Evolutionary conservation across 2,797 vertebrate species (phyloP).

Genomic region (Brachymystax lenok): DNA sequence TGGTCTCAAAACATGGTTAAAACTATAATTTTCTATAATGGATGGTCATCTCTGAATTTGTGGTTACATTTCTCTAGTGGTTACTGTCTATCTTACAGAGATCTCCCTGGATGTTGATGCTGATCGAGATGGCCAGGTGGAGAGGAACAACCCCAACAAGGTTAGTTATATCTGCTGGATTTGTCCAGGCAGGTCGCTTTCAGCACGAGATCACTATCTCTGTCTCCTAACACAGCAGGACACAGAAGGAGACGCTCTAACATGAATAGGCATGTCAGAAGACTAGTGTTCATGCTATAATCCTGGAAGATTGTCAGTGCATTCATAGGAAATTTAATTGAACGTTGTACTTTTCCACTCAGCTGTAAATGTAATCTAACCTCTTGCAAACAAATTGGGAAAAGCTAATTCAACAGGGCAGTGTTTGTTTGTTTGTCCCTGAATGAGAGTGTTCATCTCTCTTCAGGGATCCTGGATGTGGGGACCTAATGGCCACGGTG

Average conservation of each 20-base stretch:
- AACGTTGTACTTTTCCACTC: background rate
- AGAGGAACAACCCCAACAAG: conserved; percentile 90
- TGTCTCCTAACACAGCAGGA: too few species aligned
- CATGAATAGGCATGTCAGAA: background rate
- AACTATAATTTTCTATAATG: too few species aligned
- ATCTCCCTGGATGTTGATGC: conserved; percentile 93
- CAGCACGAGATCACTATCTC: background rate
- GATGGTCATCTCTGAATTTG: too few species aligned
- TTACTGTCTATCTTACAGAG: conserved; percentile 68
- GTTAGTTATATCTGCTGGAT: conserved; percentile 66
- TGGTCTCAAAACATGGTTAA: too few species aligned
- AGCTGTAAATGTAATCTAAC: background rate
- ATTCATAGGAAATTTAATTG: background rate
- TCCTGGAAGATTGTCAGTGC: too few species aligned
- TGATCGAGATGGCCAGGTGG: conserved; percentile 86
- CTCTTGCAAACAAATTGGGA: background rate
- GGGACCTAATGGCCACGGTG: conserved; percentile 85
- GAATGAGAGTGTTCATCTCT: conserved; percentile 6
- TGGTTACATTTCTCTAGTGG: too few species aligned
- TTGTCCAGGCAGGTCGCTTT: background rate
- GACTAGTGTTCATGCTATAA: background rate
- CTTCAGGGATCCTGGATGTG: conserved; percentile 86
- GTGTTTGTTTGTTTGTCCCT: background rate
- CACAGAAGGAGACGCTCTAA: background rate
- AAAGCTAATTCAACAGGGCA: too few species aligned